Evolutionary conservation across 2,888 invertebrate species (phyloP), one percentile per base, ranked within the genome.

Genomic region (Nomada goodeniana): DNA sequence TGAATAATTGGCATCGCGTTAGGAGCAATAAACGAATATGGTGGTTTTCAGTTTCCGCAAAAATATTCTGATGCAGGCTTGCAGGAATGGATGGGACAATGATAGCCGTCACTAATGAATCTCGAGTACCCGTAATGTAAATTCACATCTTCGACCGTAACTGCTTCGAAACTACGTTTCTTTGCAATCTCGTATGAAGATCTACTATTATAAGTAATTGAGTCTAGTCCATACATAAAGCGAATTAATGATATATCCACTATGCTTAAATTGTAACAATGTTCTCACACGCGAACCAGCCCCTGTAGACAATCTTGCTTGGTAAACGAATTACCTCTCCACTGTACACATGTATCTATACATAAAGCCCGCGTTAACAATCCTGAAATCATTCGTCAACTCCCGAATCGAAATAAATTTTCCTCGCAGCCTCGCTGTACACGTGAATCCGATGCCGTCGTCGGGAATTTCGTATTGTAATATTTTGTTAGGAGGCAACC

Each of bases 201-300:
- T 88, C 86, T 91, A 92, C 59, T 81, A 91, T 88, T 89, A 91
- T 93, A 93, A 93, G 93, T 91, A 93, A 93, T 93, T 91, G 90
- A 93, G 90, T 93, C 93, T 93, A 93, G 93, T 93, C 93, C 93
- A 92, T 91, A 92, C 92, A 91, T 91, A 90, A 92, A 91, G 90
- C 92, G 91, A 93, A 92, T 91, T 91, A 91, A 88, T 89, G 89
- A 89, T 90, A 89, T 90, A 78, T 78, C 78, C 42, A 89, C 88
- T 89, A 89, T 92, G 92, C 92, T 92, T 92, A 89, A 88, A 91
- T 90, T 91, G 92, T 92, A 91, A 92, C 88, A 85, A 91, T 88
- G 88, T 91, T 89, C 87, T 90, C 90, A 85, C 85, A 82, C 82
- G 29, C 65, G 61, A 77, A 20, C 52, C 60, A 59, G 44, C 79